These are phyloP conservation scores for Heliangelus exortis DNA, from an alignment of 2,797 vertebrate genomes.

Conservation along the genomic window DNA sequence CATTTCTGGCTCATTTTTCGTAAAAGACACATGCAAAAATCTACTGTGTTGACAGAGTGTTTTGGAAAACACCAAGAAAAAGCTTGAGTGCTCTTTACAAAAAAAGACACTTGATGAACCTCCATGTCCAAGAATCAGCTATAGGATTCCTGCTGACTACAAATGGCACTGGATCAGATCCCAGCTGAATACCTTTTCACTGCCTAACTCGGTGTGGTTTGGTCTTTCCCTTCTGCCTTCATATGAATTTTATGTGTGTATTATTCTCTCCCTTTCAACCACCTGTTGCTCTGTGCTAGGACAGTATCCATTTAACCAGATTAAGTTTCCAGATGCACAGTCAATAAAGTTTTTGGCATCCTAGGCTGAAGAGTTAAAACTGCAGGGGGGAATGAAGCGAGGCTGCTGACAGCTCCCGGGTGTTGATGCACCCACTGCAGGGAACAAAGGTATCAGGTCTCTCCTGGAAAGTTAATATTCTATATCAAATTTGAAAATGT, in stretches of 20 bases:
- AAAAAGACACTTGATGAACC: background rate
- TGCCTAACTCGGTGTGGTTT: background rate
- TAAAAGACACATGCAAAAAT: background rate
- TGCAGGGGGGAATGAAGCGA: background rate
- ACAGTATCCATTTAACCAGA: background rate
- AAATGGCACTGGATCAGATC: background rate
- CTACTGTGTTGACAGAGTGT: background rate
- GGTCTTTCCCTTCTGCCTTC: background rate
- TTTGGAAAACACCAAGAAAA: background rate
- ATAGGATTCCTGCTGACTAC: background rate
- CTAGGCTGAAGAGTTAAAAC: background rate
- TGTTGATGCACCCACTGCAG: background rate
- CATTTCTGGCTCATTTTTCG: constrained; percentile 4
- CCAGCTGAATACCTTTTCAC: background rate
- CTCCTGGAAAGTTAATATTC: constrained; percentile 36
- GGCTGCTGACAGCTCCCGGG: constrained; percentile 11
- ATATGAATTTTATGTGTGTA: too few relatives aligned
- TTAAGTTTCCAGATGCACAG: background rate
- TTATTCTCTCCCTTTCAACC: background rate
- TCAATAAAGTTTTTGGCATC: background rate
- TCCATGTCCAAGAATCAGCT: background rate
- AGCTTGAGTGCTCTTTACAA: background rate
- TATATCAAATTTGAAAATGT: constrained; percentile 31
- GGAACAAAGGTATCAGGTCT: background rate
- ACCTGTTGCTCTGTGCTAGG: background rate